Evolutionary conservation across 2,888 invertebrate genomes (phyloP).

Genomic region (Erebia aethiops): DNA sequence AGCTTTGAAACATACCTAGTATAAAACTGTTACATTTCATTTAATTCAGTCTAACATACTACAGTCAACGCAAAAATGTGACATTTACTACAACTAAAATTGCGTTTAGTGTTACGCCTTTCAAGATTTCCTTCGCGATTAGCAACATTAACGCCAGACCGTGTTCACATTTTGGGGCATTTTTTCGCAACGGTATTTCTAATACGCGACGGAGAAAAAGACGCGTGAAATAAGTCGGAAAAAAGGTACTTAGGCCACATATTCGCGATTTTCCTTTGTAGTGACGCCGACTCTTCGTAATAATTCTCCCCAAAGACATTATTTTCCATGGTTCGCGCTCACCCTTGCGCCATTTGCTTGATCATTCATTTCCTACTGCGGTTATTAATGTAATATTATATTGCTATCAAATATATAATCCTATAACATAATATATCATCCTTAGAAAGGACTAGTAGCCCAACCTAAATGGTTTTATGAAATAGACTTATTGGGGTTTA

Average conservation of each 20-base stretch:
- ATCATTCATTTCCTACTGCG: constrained; percentile 49
- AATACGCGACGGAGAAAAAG: constrained; percentile 52
- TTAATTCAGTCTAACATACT: background rate
- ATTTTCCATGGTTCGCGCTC: constrained; percentile 64
- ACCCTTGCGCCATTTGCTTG: constrained; percentile 53
- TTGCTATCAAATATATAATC: constrained; percentile 24
- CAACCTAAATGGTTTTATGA: background rate
- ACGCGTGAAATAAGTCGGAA: constrained; percentile 71
- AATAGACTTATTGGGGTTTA: constrained; percentile 9
- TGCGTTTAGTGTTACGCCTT: constrained; percentile 22
- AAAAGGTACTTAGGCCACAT: constrained; percentile 69
- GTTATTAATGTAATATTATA: constrained; percentile 35
- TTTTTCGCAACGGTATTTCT: constrained; percentile 56
- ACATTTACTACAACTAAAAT: constrained; percentile 17
- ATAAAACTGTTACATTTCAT: constrained; percentile 4
- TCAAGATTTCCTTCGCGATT: constrained; percentile 38
- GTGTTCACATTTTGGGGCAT: constrained; percentile 46
- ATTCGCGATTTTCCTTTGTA: constrained; percentile 52
- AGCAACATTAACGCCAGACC: constrained; percentile 41
- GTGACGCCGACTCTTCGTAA: constrained; percentile 48
- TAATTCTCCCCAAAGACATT: constrained; percentile 68
- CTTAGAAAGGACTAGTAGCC: background rate
- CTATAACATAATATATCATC: constrained; percentile 16
- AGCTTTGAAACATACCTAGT: background rate
- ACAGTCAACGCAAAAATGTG: background rate